These are phyloP conservation scores for Coendou prehensilis DNA, from an alignment of 2,797 vertebrate genomes.

Conservation along the genomic window DNA sequence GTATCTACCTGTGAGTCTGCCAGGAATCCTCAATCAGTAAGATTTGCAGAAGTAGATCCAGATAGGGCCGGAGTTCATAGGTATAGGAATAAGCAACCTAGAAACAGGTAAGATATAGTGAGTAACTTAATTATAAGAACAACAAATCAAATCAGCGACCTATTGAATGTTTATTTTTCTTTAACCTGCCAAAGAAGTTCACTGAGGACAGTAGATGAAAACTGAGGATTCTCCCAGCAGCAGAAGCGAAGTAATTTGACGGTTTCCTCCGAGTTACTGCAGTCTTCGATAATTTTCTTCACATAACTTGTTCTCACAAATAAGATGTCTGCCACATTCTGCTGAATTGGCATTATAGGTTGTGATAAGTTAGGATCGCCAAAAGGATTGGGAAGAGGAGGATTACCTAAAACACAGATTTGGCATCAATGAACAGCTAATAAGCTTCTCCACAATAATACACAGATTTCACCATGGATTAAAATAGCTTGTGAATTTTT, in stretches of 20 bases:
- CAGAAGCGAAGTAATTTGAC: conserved; percentile 99
- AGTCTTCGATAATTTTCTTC: conserved; percentile 99
- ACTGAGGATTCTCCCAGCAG: conserved; percentile 99
- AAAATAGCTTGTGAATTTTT: neutral
- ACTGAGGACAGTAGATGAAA: conserved; percentile 99
- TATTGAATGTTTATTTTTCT: conserved; percentile 70
- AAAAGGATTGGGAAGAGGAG: conserved; percentile 97
- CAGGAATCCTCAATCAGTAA: conserved; percentile 99
- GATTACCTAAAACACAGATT: conserved; percentile 94
- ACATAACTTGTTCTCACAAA: conserved; percentile 99
- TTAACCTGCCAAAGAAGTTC: conserved; percentile 99
- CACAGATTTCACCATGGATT: neutral
- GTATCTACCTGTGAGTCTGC: conserved; percentile 98
- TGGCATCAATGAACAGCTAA: conserved; percentile 71
- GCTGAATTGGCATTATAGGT: conserved; percentile 98
- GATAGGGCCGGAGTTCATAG: conserved; percentile 98
- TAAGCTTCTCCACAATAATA: conserved; percentile 39
- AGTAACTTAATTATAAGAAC: conserved; percentile 60
- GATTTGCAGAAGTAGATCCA: conserved; percentile 99
- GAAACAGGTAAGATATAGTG: conserved; percentile 65
- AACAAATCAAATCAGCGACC: conserved; percentile 57
- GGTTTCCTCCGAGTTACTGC: conserved; percentile 99
- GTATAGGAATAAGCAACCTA: conserved; percentile 99
- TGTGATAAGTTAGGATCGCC: conserved; percentile 98
- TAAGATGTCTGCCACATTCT: conserved; percentile 98